Conservation (phyloP, 2,888 invertebrate genomes). For the Thysanoteuthis rhombus region DNA sequence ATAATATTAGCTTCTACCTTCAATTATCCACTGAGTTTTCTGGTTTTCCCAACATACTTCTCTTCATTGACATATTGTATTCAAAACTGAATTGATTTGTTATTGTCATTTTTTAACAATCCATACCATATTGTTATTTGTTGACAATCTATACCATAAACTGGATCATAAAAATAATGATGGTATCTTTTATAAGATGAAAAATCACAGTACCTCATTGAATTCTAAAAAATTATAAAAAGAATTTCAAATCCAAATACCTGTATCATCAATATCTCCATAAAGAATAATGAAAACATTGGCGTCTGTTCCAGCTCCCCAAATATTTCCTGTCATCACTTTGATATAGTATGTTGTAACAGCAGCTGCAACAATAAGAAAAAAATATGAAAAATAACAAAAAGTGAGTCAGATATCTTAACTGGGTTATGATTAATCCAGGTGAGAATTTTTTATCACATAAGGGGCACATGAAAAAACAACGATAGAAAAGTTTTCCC, state of each 20-base stretch:
- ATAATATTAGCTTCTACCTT: too few relatives aligned
- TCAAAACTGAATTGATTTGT: too few relatives aligned
- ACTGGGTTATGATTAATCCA: not conserved
- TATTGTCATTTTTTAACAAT: too few relatives aligned
- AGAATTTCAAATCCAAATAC: slow-evolving; percentile 43
- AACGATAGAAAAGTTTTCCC: not conserved
- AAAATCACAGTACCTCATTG: too few relatives aligned
- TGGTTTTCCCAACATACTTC: too few relatives aligned
- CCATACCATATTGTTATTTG: too few relatives aligned
- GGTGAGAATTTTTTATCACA: not conserved
- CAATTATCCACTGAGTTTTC: too few relatives aligned
- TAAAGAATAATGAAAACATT: slow-evolving; percentile 65
- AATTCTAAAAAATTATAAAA: too few relatives aligned
- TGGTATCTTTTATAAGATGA: too few relatives aligned
- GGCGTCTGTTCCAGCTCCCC: slow-evolving; percentile 67
- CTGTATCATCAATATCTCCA: slow-evolving; percentile 65
- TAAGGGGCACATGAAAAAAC: not conserved
- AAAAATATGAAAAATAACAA: slow-evolving; percentile 2
- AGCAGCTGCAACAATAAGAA: slow-evolving; percentile 58
- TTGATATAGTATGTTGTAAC: slow-evolving; percentile 66
- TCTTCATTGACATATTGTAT: too few relatives aligned
- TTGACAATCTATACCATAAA: too few relatives aligned
- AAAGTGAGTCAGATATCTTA: not conserved
- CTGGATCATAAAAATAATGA: too few relatives aligned
- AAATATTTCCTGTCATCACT: slow-evolving; percentile 63